Conservation (phyloP, 2,888 invertebrate species). For the Macaria liturata region DNA sequence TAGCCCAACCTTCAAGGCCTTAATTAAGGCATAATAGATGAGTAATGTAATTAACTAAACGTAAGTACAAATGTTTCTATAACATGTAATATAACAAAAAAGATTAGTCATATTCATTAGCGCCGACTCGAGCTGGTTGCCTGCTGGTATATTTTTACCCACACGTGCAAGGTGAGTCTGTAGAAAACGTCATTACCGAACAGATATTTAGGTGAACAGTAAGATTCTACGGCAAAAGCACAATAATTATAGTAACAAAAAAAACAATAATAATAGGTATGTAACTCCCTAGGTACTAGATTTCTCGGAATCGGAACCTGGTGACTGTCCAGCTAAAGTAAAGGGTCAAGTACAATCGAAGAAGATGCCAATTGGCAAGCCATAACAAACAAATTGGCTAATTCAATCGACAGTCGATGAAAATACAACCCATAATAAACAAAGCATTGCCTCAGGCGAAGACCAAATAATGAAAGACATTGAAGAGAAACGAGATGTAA, state of each 20-base stretch:
- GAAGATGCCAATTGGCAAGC: constrained; percentile 20
- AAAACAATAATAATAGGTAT: no score
- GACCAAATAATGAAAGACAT: constrained; percentile 10
- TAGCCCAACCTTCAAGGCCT: constrained; percentile 16
- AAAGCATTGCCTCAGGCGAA: constrained; percentile 4
- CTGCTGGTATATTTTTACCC: constrained; percentile 8
- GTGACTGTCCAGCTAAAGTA: no score
- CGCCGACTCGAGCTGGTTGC: constrained; percentile 6
- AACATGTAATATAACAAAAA: constrained; percentile 5
- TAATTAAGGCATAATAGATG: constrained; percentile 6
- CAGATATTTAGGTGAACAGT: no score
- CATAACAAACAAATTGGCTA: constrained; percentile 10
- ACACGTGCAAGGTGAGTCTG: constrained; percentile 10
- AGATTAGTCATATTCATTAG: constrained; percentile 17
- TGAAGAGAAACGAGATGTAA: constrained; percentile 25
- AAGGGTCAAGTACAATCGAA: neutral
- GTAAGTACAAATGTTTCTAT: neutral
- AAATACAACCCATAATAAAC: constrained; percentile 2
- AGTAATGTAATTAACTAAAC: constrained; percentile 4
- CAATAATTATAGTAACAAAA: no score
- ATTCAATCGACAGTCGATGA: constrained; percentile 5
- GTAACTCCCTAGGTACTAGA: no score
- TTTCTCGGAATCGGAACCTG: no score
- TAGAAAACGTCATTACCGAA: no score
- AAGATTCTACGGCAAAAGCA: no score